A percentile compares a stretch with the other conserved stretches of the same genome.
These are phyloP conservation scores for Drosophila ustulata DNA, from an alignment of 2,888 invertebrate genomes.

Conservation along the genomic window DNA sequence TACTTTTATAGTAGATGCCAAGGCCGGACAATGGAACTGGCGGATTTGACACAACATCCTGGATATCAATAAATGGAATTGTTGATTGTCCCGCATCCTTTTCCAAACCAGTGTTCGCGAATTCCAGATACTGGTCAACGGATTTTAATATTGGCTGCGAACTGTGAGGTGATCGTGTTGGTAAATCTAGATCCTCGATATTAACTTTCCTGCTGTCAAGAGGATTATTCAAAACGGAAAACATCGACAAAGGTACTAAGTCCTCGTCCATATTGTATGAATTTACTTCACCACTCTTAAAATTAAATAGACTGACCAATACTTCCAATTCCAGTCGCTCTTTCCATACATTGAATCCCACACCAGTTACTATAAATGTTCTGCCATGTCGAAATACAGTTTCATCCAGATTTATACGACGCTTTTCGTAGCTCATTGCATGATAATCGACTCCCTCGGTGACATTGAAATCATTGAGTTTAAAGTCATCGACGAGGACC, in stretches of 20 bases:
- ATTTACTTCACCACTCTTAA: conserved; percentile 89
- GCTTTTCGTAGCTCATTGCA: conserved; percentile 90
- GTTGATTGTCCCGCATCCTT: conserved; percentile 92
- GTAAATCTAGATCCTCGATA: conserved; percentile 88
- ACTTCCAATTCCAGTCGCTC: conserved; percentile 94
- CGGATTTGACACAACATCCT: conserved; percentile 89
- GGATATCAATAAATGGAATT: conserved; percentile 89
- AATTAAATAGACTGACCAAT: conserved; percentile 91
- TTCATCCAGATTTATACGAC: conserved; percentile 93
- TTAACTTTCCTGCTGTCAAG: conserved; percentile 86
- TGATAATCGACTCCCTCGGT: conserved; percentile 90
- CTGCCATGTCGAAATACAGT: conserved; percentile 85
- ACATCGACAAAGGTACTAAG: conserved; percentile 69
- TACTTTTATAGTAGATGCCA: conserved; percentile 92
- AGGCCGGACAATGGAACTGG: conserved; percentile 90
- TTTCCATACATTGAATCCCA: conserved; percentile 91
- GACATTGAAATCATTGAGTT: conserved; percentile 86
- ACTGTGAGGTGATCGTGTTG: conserved; percentile 86
- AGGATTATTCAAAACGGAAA: no score
- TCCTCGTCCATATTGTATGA: no score
- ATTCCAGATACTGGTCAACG: conserved; percentile 88
- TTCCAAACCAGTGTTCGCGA: conserved; percentile 89
- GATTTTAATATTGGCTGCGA: conserved; percentile 87
- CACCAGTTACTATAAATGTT: conserved; percentile 90
- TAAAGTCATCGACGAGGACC: conserved; percentile 89